Evolutionary conservation across 2,888 invertebrate species (phyloP).

Genomic region (Rhyacophila evoluta): DNA sequence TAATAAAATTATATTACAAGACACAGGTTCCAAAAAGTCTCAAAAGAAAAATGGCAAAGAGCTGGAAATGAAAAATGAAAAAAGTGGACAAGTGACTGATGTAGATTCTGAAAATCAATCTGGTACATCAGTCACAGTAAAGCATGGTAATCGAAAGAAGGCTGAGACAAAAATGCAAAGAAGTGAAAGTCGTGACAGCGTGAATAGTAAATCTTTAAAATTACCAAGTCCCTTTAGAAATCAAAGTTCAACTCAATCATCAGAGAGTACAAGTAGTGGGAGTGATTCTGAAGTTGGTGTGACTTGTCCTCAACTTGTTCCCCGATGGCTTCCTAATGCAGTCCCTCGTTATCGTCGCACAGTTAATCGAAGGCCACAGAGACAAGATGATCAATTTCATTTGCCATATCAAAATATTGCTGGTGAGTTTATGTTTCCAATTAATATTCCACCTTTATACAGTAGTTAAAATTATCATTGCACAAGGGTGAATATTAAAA

Average conservation of each 20-base stretch:
- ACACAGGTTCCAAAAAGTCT: not conserved
- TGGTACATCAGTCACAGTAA: conserved; percentile 17
- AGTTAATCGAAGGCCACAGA: conserved; percentile 41
- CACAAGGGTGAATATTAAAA: not conserved
- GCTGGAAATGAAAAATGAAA: conserved; percentile 22
- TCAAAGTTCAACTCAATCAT: conserved; percentile 52
- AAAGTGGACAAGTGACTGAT: conserved; percentile 7
- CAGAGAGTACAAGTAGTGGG: conserved; percentile 56
- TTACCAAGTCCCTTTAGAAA: conserved; percentile 56
- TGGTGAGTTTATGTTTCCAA: conserved; percentile 42
- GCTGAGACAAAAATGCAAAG: conserved; percentile 50
- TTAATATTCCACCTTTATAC: not conserved
- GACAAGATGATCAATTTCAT: conserved; percentile 51
- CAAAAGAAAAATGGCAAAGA: conserved; percentile 29
- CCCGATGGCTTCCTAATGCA: conserved; percentile 62
- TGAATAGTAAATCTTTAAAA: conserved; percentile 48
- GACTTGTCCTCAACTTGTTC: conserved; percentile 62
- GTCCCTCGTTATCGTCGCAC: conserved; percentile 44
- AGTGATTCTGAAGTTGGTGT: conserved; percentile 63
- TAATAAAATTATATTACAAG: conserved; percentile 20
- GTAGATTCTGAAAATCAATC: not conserved
- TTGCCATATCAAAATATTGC: conserved; percentile 51
- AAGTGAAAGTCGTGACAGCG: conserved; percentile 51
- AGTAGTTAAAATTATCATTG: not conserved
- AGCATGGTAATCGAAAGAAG: conserved; percentile 39